Conservation (phyloP, 2,888 invertebrate species). For the Cephus sareptanus region DNA sequence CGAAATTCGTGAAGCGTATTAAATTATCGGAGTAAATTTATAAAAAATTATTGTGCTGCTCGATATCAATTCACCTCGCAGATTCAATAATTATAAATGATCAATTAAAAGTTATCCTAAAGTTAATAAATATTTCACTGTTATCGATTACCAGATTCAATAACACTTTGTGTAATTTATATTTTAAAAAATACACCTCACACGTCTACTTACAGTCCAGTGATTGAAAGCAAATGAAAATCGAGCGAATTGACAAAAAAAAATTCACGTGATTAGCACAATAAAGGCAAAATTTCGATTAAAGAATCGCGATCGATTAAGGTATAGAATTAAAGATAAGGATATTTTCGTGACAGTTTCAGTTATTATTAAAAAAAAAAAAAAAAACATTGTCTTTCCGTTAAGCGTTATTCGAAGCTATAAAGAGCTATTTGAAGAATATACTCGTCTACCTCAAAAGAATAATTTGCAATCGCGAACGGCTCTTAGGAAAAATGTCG, state of each 20-base stretch:
- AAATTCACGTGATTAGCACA: conserved; percentile 8
- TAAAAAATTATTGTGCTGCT: not conserved
- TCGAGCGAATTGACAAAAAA: not conserved
- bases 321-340: conserved; percentile 44
- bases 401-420: conserved; percentile 61
- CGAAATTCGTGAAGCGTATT: not conserved
- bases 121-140: not conserved
- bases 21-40: not conserved
- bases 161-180: not conserved
- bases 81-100: not conserved
- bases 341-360: conserved; percentile 26
- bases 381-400: conserved; percentile 42
- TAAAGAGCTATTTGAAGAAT: conserved; percentile 62
- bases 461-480: conserved; percentile 55
- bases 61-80: not conserved
- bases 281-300: conserved; percentile 10
- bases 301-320: conserved; percentile 38
- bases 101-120: not conserved
- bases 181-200: too few species aligned
- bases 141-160: not conserved
- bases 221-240: not conserved
- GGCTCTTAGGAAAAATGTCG: conserved; percentile 31
- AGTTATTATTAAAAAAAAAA: conserved; percentile 16
- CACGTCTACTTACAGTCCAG: not conserved
- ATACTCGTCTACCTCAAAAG: conserved; percentile 65